Evolutionary conservation across 35 echinoderm and acorn worm species (phyloP).

Genomic region (Eucidaris tribuloides): DNA sequence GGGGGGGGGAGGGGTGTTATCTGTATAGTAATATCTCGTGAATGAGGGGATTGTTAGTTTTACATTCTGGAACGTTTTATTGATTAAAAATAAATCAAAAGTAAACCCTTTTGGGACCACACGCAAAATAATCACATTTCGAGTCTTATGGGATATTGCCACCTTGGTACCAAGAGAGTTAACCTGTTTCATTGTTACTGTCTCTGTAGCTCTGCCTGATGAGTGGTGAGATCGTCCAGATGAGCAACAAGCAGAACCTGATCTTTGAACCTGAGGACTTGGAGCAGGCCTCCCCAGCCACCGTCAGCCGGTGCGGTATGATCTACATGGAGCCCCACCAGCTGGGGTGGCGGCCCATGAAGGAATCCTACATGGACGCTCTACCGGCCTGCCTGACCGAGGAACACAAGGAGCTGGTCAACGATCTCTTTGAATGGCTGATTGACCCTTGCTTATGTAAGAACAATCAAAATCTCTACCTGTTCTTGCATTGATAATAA

Average conservation of each 20-base stretch:
- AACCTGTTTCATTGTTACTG: too few species aligned
- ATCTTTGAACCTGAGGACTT: slow-evolving; percentile 93
- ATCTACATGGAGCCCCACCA: slow-evolving; percentile 98
- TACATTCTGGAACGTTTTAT: too few species aligned
- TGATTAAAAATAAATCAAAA: too few species aligned
- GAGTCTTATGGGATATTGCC: too few species aligned
- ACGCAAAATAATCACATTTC: too few species aligned
- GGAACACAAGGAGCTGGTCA: slow-evolving; percentile 87
- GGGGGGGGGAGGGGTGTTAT: too few species aligned
- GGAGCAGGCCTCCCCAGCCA: slow-evolving; percentile 92
- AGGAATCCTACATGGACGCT: slow-evolving; percentile 84
- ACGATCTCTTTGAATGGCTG: slow-evolving; percentile 95
- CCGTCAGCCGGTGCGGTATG: slow-evolving; percentile 95
- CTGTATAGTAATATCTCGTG: too few species aligned
- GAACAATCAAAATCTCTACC: too few species aligned
- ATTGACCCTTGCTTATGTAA: slow-evolving; percentile 89
- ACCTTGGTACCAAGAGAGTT: too few species aligned
- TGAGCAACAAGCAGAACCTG: slow-evolving; percentile 92
- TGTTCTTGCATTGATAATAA: too few species aligned
- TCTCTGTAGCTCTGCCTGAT: slow-evolving; percentile 95
- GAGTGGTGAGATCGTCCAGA: slow-evolving; percentile 98
- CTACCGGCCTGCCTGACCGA: slow-evolving; percentile 66
- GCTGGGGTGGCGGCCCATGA: slow-evolving; percentile 86
- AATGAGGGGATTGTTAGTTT: too few species aligned
- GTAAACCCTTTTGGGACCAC: too few species aligned